phyloP scores from a whole-genome alignment of 1,140 invertebrate species.

The Pseudomyrmex cubaensis region DNA sequence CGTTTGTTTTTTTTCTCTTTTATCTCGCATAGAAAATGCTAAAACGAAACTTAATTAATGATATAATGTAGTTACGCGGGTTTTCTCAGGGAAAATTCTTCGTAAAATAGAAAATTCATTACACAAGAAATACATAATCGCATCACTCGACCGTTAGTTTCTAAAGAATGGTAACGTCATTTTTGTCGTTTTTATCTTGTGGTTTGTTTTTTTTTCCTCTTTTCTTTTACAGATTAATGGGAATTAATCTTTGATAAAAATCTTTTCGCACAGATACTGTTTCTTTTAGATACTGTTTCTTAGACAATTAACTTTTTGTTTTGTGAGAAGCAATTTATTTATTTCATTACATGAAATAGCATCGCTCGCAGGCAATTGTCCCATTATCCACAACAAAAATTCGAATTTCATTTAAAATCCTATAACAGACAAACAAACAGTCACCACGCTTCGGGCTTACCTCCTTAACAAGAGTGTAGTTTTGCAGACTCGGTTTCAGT shows the following conservation, averaged over 20 bases:
- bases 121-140: conserved; percentile 36
- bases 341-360: conserved; percentile 82
- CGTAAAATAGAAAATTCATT: conserved; percentile 25
- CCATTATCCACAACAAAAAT: conserved; percentile 82
- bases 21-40: conserved; percentile 38
- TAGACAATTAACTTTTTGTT: conserved; percentile 54
- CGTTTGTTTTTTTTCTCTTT: conserved; percentile 1
- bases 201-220: no score
- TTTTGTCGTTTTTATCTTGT: conserved; percentile 2
- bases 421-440: conserved; percentile 84
- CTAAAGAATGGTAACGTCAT: conserved; percentile 50
- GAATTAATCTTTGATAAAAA: conserved; percentile 45
- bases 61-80: conserved; percentile 18
- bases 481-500: conserved; percentile 76
- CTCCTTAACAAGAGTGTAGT: conserved; percentile 81
- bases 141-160: conserved; percentile 28
- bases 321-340: conserved; percentile 71
- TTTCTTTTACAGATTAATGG: conserved; percentile 30
- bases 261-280: conserved; percentile 4
- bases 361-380: conserved; percentile 82
- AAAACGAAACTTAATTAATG: conserved; percentile 32
- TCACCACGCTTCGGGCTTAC: conserved; percentile 82
- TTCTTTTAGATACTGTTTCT: conserved; percentile 30
- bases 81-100: conserved; percentile 17
- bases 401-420: conserved; percentile 78